Evolutionary conservation across 2,888 invertebrate species (phyloP), one percentile per base, ranked within the genome.

Genomic region (Orthosia cruda): DNA sequence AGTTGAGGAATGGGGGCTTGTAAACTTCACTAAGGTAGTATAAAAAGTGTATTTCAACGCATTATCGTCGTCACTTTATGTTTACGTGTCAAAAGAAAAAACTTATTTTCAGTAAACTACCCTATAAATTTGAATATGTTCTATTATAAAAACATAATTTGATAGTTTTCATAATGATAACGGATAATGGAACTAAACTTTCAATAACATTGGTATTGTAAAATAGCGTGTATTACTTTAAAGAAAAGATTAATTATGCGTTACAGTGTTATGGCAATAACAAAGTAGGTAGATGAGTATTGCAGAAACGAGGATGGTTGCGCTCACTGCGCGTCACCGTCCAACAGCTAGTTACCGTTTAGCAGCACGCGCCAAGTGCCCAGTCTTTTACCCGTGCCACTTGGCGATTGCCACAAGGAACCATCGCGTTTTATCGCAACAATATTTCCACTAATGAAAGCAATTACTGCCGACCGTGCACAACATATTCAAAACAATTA

Each of bases 291-390:
- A 84, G 72, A 89, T 87, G 86, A 89, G 88, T 88, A 90, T 88
- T 92, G 91, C 92, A 92, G 91, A 93, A 93, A 93, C 88, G 89
- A 93, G 92, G 92, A 93, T 93, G 91, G 91, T 93, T 95, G 94
- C 94, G 91, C 91, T 91, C 88, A 87, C 81, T 80, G 87, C 82
- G 85, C 91, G 94, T 94, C 92, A 94, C 92, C 95, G 90, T 94
- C 94, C 93, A 95, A 89, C 94, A 93, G 93, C 88, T 91, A 89
- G 83, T 91, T 90, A 91, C 91, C 90, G 90, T 91, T 91, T 90
- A 89, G 83, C 84, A 90, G 90, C 92, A 92, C 91, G 92, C 92
- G 90, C 89, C 92, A 91, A 91, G 91, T 91, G 89, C 89, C 78
- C 79, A 88, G 81, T 83, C 84, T 81, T 81, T 87, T 88, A 84